These are phyloP conservation scores for Lasioglossum marginatum DNA, from an alignment of 2,888 invertebrate genomes.

Conservation along the genomic window DNA sequence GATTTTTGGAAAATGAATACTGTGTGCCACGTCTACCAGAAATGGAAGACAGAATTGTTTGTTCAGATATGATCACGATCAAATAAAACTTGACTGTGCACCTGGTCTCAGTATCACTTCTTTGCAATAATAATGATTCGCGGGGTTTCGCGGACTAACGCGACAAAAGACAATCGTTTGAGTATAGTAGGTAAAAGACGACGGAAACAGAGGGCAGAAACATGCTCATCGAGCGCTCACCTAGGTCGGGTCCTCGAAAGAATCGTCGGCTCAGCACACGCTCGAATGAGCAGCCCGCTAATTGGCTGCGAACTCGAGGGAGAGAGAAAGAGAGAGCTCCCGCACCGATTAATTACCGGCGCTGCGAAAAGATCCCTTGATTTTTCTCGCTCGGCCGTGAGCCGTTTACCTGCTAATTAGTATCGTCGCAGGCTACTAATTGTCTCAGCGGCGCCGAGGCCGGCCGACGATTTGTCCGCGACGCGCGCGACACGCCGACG, in stretches of 20 bases:
- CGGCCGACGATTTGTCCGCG: constrained; percentile 19
- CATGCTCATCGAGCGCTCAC: neutral
- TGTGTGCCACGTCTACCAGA: too few relatives aligned
- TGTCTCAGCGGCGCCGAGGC: constrained; percentile 43
- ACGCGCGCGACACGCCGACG: constrained; percentile 24
- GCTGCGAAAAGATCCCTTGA: constrained; percentile 52
- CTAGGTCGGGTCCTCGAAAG: constrained; percentile 28
- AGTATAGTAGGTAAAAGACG: neutral
- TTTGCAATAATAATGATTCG: neutral
- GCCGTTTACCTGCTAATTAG: constrained; percentile 68
- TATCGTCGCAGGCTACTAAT: constrained; percentile 61
- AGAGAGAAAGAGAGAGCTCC: neutral
- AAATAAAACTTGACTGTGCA: too few relatives aligned
- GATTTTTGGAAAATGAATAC: too few relatives aligned
- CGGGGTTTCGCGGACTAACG: neutral
- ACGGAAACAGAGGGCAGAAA: neutral
- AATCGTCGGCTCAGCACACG: constrained; percentile 49
- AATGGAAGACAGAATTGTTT: too few relatives aligned
- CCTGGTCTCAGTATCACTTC: neutral
- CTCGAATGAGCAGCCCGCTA: constrained; percentile 49
- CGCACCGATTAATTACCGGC: constrained; percentile 58
- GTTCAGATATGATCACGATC: too few relatives aligned
- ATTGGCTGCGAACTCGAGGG: constrained; percentile 49
- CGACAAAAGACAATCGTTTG: neutral
- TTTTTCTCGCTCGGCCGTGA: constrained; percentile 55